Evolutionary conservation across 2,113 vertebrate species (phyloP).

Genomic region (Turdus rufiventris): DNA sequence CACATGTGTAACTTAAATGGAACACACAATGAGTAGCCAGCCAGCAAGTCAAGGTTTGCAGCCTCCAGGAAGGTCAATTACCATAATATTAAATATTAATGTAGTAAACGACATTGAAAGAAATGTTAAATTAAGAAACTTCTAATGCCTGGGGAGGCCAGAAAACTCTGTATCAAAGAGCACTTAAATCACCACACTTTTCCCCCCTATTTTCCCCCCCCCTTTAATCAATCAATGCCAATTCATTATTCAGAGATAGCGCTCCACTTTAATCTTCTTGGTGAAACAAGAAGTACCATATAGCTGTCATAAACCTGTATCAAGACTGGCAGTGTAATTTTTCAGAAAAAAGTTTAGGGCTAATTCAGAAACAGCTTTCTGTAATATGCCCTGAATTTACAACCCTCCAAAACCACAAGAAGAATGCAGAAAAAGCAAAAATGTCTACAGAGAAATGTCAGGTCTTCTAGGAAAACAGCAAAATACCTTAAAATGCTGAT

Average conservation of each 20-base stretch:
- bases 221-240: not conserved
- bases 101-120: not conserved
- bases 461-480: not conserved
- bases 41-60: not conserved
- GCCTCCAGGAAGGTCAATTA: not conserved
- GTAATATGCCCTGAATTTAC: not conserved
- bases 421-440: not conserved
- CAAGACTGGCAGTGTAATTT: not conserved
- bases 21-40: not conserved
- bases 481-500: not conserved
- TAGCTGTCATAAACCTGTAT: not conserved
- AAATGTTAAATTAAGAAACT: not conserved
- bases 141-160: not conserved
- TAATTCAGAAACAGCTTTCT: not conserved
- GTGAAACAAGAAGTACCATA: not conserved
- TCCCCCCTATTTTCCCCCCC: not conserved
- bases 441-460: not conserved
- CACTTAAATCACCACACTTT: not conserved
- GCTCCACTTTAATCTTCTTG: not conserved
- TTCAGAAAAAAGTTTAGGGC: not conserved
- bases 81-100: not conserved
- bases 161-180: not conserved
- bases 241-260: not conserved
- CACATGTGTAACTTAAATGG: not conserved
- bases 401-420: not conserved